These are phyloP conservation scores for Microctonus aethiopoides DNA, from an alignment of 2,888 invertebrate species.

Conservation along the genomic window DNA sequence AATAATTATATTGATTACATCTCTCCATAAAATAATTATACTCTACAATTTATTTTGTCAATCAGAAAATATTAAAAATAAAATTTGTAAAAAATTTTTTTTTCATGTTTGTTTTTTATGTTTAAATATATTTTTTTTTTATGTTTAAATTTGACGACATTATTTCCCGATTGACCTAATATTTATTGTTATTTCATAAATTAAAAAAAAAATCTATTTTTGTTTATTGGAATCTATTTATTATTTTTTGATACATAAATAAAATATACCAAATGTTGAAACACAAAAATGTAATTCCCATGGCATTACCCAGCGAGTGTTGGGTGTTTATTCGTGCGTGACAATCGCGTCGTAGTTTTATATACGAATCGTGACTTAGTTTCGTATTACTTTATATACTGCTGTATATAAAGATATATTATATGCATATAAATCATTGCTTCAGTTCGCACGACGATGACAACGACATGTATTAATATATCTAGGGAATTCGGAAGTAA, in stretches of 20 bases:
- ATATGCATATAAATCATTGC: conserved; percentile 52
- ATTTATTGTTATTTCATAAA: too few relatives aligned
- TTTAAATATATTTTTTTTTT: too few relatives aligned
- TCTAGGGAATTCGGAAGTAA: conserved; percentile 59
- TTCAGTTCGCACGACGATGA: conserved; percentile 34
- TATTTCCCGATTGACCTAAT: too few relatives aligned
- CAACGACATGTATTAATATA: conserved; percentile 52
- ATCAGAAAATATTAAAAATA: too few relatives aligned
- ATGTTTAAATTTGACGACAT: too few relatives aligned
- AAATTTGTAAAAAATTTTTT: too few relatives aligned
- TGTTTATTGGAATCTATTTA: too few relatives aligned
- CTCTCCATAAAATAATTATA: too few relatives aligned
- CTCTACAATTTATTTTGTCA: too few relatives aligned
- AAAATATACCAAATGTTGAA: background rate
- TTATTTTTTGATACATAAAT: background rate
- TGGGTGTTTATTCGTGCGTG: conserved; percentile 20
- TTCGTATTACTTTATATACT: conserved; percentile 30
- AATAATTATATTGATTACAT: too few relatives aligned
- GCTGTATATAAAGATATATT: conserved; percentile 21
- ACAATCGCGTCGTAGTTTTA: conserved; percentile 25
- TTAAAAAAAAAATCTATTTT: too few relatives aligned
- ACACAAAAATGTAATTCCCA: conserved; percentile 21
- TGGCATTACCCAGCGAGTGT: conserved; percentile 8
- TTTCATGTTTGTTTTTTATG: too few relatives aligned
- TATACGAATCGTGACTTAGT: conserved; percentile 29